Conservation (phyloP, 2,113 vertebrate species). For the Eonycteris spelaea region DNA sequence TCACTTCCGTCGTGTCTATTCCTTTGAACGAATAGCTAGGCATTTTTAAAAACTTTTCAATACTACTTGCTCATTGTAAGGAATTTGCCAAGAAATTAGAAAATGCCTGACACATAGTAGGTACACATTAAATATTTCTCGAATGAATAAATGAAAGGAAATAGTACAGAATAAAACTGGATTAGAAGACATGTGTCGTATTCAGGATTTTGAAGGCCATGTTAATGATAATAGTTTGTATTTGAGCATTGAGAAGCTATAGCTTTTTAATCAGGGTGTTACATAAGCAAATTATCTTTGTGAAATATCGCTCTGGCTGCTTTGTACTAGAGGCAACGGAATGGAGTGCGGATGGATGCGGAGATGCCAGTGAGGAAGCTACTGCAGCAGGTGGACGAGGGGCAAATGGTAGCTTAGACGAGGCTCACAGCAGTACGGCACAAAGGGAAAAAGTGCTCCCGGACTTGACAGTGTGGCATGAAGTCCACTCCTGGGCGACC, state of each 20-base stretch:
- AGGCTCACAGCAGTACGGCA: background rate
- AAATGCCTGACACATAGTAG: background rate
- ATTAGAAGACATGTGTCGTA: background rate
- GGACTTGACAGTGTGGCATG: fast-evolving
- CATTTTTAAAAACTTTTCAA: background rate
- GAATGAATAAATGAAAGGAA: background rate
- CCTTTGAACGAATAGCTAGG: background rate
- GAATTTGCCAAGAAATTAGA: background rate
- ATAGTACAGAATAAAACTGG: background rate
- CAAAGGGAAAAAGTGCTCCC: fast-evolving
- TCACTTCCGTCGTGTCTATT: background rate
- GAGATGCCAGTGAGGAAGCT: background rate
- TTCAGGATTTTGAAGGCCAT: background rate
- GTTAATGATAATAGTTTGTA: background rate
- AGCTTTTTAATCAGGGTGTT: background rate
- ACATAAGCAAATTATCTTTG: background rate
- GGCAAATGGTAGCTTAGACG: fast-evolving
- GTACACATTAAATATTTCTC: background rate
- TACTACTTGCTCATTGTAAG: background rate
- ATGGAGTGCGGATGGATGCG: background rate
- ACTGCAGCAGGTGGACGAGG: too few relatives aligned
- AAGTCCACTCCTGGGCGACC: too few relatives aligned
- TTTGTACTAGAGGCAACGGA: background rate
- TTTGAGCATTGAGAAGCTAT: background rate
- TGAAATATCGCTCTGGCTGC: background rate